These are phyloP conservation scores for Pristionchus pacificus DNA, from an alignment of 1,140 invertebrate species.

Conservation along the genomic window DNA sequence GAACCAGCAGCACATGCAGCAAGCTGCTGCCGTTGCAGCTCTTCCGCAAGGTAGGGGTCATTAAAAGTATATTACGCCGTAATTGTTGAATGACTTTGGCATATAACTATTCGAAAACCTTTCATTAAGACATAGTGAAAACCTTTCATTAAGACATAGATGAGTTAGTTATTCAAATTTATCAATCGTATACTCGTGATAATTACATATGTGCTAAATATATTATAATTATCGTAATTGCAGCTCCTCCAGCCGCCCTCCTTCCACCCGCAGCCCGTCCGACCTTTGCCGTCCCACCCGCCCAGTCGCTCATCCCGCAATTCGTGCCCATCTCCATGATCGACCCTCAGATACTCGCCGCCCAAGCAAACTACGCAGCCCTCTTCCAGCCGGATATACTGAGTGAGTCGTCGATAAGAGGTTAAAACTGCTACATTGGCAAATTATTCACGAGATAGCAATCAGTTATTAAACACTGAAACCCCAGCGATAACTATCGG, in stretches of 20 bases:
- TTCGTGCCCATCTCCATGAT: constrained; percentile 46
- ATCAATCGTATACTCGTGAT: not conserved
- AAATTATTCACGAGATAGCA: not conserved
- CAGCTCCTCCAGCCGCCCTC: constrained; percentile 21
- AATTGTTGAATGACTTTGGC: no score
- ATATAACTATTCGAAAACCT: no score
- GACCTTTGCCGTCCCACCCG: constrained; percentile 27
- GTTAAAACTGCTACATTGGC: not conserved
- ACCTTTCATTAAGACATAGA: no score
- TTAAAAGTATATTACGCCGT: constrained; percentile 8
- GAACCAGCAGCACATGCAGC: not conserved
- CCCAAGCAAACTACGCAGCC: constrained; percentile 17
- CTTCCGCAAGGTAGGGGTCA: constrained; percentile 2
- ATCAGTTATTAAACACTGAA: not conserved
- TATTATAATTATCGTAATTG: not conserved
- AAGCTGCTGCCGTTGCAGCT: constrained; percentile 13
- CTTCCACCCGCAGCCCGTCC: constrained; percentile 43
- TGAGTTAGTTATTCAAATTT: constrained; percentile 5
- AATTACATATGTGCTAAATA: not conserved
- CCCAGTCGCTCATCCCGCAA: constrained; percentile 35
- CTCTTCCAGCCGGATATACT: constrained; percentile 30
- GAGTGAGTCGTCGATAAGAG: not conserved
- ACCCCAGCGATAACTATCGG: not conserved
- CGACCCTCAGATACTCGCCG: constrained; percentile 34
- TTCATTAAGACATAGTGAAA: no score